These are phyloP conservation scores for Catalaphyllia jardinei DNA, from an alignment of 64 coral and sea anemone species.

Conservation along the genomic window DNA sequence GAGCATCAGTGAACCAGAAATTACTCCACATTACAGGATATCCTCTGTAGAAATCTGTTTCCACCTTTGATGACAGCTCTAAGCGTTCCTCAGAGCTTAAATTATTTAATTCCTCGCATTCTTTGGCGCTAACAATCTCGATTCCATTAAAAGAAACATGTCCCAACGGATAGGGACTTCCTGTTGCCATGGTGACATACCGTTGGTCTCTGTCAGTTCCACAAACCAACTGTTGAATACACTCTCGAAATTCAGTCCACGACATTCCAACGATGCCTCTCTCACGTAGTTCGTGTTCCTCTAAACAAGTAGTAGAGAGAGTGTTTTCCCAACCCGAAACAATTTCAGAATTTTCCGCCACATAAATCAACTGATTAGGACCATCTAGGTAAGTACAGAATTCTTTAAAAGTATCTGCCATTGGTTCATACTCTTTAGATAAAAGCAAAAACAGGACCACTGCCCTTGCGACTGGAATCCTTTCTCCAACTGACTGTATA, in stretches of 20 bases:
- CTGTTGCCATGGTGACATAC: constrained; percentile 43
- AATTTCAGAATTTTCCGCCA: constrained; percentile 33
- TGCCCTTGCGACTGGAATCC: constrained; percentile 30
- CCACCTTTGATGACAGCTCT: constrained; percentile 3
- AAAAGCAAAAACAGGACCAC: constrained; percentile 57
- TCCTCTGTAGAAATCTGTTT: constrained; percentile 43
- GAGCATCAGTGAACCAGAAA: constrained; percentile 58
- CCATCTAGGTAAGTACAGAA: constrained; percentile 53
- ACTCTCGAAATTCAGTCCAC: constrained; percentile 59
- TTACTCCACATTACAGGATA: constrained; percentile 54
- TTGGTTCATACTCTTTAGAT: constrained; percentile 11
- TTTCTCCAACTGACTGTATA: constrained; percentile 31
- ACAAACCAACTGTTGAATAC: constrained; percentile 28
- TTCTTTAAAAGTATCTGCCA: constrained; percentile 56
- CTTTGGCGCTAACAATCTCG: constrained; percentile 42
- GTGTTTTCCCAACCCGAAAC: constrained; percentile 21
- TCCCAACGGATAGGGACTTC: constrained; percentile 19
- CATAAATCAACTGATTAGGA: constrained; percentile 51
- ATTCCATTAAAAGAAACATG: constrained; percentile 38
- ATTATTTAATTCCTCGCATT: constrained; percentile 30
- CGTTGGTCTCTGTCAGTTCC: constrained; percentile 8
- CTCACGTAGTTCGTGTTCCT: constrained; percentile 24
- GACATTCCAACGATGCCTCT: constrained; percentile 67
- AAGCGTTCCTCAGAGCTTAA: background rate
- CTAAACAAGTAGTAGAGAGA: constrained; percentile 38